Conservation (phyloP, 2,888 invertebrate genomes). For the Crioceris asparagi region DNA sequence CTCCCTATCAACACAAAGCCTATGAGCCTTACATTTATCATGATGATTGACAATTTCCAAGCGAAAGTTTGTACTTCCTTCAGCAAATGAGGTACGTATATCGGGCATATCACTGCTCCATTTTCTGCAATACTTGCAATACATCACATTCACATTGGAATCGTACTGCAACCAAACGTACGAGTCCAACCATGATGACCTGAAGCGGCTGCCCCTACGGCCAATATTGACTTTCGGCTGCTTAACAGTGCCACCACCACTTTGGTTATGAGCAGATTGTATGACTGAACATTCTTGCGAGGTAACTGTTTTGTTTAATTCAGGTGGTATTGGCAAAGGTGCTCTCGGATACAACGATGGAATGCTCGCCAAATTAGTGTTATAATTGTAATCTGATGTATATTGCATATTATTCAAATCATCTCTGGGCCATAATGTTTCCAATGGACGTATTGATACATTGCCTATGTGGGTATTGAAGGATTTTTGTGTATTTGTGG, state of each 20-base stretch:
- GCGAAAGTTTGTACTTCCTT: constrained; percentile 65
- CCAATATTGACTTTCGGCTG: constrained; percentile 11
- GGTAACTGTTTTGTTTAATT: constrained; percentile 22
- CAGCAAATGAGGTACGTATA: constrained; percentile 68
- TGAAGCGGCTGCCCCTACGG: constrained; percentile 54
- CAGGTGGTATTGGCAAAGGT: constrained; percentile 26
- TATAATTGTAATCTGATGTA: constrained; percentile 7
- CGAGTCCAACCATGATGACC: constrained; percentile 54
- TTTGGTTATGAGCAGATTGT: constrained; percentile 16
- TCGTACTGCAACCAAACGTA: constrained; percentile 68
- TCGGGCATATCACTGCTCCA: constrained; percentile 61
- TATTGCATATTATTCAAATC: constrained; percentile 1
- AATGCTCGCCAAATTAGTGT: constrained; percentile 13
- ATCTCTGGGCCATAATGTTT: constrained; percentile 7
- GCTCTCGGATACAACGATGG: constrained; percentile 19
- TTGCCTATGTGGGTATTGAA: too few relatives aligned
- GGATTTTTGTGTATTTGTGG: too few relatives aligned
- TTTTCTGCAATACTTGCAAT: constrained; percentile 60
- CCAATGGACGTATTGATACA: constrained; percentile 17
- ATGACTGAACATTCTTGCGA: constrained; percentile 37
- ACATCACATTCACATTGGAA: constrained; percentile 56
- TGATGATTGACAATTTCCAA: constrained; percentile 71
- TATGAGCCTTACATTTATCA: constrained; percentile 67
- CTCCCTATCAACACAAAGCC: constrained; percentile 49
- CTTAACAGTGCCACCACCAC: background rate